Percentiles rank a stretch among this genome's conserved stretches.
phyloP scores from a whole-genome alignment of 2,888 invertebrate species.

The Brachypalpus laphriformis region DNA sequence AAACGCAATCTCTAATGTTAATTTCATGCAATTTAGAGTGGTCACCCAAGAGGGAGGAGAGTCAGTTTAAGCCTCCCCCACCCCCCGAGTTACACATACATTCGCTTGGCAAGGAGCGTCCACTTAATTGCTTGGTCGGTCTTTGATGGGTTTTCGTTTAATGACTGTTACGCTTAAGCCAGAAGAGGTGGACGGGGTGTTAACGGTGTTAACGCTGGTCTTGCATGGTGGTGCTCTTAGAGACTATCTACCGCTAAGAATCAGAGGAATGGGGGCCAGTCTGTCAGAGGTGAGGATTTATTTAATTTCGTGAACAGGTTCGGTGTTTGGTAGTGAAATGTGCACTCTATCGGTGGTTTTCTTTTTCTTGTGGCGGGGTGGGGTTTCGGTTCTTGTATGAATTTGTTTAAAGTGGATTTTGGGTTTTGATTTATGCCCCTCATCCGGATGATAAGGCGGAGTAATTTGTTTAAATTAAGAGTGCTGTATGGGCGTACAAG shows the following conservation, averaged over 20 bases:
- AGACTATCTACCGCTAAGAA: constrained; percentile 42
- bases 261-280: constrained; percentile 26
- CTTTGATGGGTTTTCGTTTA: constrained; percentile 65
- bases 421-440: constrained; percentile 56
- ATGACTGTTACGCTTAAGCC: constrained; percentile 66
- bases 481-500: not conserved
- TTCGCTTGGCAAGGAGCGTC: constrained; percentile 60
- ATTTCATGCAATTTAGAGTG: constrained; percentile 64
- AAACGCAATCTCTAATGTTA: constrained; percentile 52
- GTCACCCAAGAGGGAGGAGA: constrained; percentile 19
- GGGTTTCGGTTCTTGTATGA: not conserved
- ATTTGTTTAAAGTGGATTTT: constrained; percentile 43
- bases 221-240: constrained; percentile 28
- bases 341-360: not conserved
- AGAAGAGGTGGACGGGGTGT: constrained; percentile 12
- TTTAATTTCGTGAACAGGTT: constrained; percentile 50
- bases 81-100: constrained; percentile 49
- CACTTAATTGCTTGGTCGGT: constrained; percentile 69
- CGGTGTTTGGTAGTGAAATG: not conserved
- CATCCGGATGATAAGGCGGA: constrained; percentile 34
- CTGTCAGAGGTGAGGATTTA: constrained; percentile 54
- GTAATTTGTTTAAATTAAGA: constrained; percentile 55
- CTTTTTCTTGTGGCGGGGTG: not conserved
- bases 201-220: constrained; percentile 2
- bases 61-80: constrained; percentile 20